A percentile compares a stretch with the other conserved stretches of the same genome.
These are phyloP conservation scores for Arion vulgaris DNA, from an alignment of 1,140 invertebrate genomes.

Conservation along the genomic window DNA sequence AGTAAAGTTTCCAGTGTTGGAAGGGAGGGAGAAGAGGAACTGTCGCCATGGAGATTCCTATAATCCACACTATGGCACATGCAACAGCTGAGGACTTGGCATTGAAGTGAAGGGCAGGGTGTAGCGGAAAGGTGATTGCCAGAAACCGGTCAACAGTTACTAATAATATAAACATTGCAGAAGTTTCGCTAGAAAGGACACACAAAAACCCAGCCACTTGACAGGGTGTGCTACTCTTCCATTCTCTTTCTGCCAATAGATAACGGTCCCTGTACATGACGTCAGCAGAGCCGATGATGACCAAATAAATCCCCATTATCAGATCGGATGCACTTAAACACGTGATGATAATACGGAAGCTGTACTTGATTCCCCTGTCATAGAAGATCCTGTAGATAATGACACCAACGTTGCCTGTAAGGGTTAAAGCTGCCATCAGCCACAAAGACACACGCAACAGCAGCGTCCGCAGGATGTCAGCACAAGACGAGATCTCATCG, in stretches of 20 bases:
- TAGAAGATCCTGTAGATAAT: conserved; percentile 41
- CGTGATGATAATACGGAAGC: conserved; percentile 47
- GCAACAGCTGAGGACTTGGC: conserved; percentile 27
- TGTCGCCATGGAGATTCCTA: conserved; percentile 37
- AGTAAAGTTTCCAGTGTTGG: conserved; percentile 45
- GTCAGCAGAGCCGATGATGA: conserved; percentile 61
- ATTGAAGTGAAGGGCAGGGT: conserved; percentile 30
- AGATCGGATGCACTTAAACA: conserved; percentile 60
- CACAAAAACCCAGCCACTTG: conserved; percentile 55
- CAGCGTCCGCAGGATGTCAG: conserved; percentile 41
- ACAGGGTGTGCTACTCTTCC: conserved; percentile 54
- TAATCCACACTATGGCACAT: conserved; percentile 30
- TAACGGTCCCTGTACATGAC: conserved; percentile 53
- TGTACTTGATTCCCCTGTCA: conserved; percentile 38
- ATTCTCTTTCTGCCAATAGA: conserved; percentile 47
- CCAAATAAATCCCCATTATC: conserved; percentile 63
- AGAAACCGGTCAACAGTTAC: conserved; percentile 53
- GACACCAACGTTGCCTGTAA: conserved; percentile 49
- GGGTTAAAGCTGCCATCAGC: conserved; percentile 42
- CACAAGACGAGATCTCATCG: conserved; percentile 52
- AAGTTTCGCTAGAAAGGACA: conserved; percentile 56
- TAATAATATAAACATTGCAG: conserved; percentile 54
- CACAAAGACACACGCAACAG: conserved; percentile 44
- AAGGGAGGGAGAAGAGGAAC: conserved; percentile 34
- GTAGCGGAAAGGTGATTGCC: conserved; percentile 58